These are phyloP conservation scores for Gymnocephalus cernua DNA, from an alignment of 2,113 vertebrate species.

Conservation along the genomic window DNA sequence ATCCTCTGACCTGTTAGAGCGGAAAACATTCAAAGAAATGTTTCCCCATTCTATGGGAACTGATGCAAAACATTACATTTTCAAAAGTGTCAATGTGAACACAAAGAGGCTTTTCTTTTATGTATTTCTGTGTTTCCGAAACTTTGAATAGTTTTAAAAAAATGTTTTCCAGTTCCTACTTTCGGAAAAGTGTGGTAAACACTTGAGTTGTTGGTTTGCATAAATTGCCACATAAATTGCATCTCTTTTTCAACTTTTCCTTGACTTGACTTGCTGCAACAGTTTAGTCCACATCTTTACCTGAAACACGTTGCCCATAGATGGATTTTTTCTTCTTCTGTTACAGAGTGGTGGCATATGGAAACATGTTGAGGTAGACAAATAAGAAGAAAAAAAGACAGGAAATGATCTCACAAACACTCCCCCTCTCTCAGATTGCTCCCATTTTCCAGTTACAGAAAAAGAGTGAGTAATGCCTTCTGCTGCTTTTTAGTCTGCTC, in stretches of 20 bases:
- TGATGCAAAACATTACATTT: conserved; percentile 30
- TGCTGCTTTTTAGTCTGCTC: conserved; percentile 65
- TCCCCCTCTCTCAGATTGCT: conserved; percentile 79
- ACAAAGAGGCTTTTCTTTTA: conserved; percentile 72
- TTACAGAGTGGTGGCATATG: conserved; percentile 59
- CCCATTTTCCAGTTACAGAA: conserved; percentile 85
- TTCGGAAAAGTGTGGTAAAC: conserved; percentile 74
- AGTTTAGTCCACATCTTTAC: conserved; percentile 35
- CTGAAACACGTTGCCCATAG: conserved; percentile 41
- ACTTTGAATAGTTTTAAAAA: conserved; percentile 38
- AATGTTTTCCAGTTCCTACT: conserved; percentile 39
- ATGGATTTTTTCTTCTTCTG: conserved; percentile 23
- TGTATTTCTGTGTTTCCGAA: conserved; percentile 56
- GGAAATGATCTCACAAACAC: conserved; percentile 87
- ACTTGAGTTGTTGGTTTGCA: conserved; percentile 34
- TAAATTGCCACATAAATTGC: conserved; percentile 29
- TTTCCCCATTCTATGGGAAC: conserved; percentile 12
- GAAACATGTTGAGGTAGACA: conserved; percentile 81
- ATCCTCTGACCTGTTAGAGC: conserved; percentile 24
- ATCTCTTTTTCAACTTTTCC: conserved; percentile 28
- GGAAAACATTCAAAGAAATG: conserved; percentile 13
- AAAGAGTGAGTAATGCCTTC: conserved; percentile 82
- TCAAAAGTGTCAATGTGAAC: conserved; percentile 38
- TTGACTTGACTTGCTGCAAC: conserved; percentile 19
- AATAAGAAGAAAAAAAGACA: conserved; percentile 68